phyloP scores from a whole-genome alignment of 1,140 invertebrate genomes.

The Drosophila novamexicana region DNA sequence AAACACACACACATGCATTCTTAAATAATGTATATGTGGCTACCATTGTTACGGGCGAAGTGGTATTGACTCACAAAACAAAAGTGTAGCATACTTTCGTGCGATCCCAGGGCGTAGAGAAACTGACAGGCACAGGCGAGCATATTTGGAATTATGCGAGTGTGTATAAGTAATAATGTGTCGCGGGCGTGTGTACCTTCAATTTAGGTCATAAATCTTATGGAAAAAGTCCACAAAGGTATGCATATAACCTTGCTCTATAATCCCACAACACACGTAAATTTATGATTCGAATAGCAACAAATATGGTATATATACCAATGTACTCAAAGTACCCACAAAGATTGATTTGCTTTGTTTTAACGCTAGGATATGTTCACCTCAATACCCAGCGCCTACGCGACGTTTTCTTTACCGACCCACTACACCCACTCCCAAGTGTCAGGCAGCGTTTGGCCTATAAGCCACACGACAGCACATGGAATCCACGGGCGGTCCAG shows the following conservation, averaged over 20 bases:
- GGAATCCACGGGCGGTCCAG: conserved; percentile 29
- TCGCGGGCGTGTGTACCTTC: conserved; percentile 48
- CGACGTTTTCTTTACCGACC: conserved; percentile 11
- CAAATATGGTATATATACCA: conserved; percentile 10
- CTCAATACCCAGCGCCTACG: conserved; percentile 58
- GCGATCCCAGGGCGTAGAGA: conserved; percentile 55
- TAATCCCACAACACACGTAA: conserved; percentile 11
- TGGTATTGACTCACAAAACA: conserved; percentile 67
- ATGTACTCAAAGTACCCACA: conserved; percentile 69
- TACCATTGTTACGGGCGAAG: conserved; percentile 24
- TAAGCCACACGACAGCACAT: conserved; percentile 17
- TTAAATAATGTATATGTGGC: not conserved
- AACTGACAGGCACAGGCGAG: conserved; percentile 13
- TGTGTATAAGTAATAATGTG: conserved; percentile 62
- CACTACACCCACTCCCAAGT: not conserved
- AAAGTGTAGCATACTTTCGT: conserved; percentile 73
- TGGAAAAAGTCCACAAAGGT: conserved; percentile 75
- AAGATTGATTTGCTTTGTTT: conserved; percentile 82
- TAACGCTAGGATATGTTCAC: conserved; percentile 55
- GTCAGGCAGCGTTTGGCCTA: conserved; percentile 6
- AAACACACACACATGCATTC: not conserved
- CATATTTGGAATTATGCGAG: conserved; percentile 18
- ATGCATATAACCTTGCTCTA: conserved; percentile 63
- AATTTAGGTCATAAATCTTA: conserved; percentile 82
- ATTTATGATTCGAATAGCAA: conserved; percentile 24